Evolutionary conservation across 2,888 invertebrate genomes (phyloP), one percentile per base, ranked within the genome.

Genomic region (Agriopis marginaria): DNA sequence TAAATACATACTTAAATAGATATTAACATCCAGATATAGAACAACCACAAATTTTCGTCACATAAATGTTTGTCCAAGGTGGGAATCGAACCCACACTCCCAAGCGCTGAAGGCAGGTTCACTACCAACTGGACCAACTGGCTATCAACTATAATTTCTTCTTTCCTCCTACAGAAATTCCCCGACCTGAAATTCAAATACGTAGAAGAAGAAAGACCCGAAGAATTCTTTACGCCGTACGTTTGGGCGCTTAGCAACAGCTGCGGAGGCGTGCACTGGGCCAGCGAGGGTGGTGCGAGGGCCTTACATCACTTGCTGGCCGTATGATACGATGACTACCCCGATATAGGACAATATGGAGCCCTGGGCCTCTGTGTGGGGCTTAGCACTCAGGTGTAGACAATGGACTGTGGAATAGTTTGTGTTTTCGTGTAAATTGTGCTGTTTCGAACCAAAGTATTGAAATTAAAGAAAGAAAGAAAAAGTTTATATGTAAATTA

Each of bases 161-260:
- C 9, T 56, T 0, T 56, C 14, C 7, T 55, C 14, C 75, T 95
- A 3, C 94, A 99, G 98, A 99, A 99, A 97, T 99, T 99, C 89
- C 99, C 99, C 0, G 99, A 99, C 83, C 93, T 99, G 58, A 99
- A 99, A 91, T 99, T 99, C 94, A 98, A 99, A 77, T 99, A 99
- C 86, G 99, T 99, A 0, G 99, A 99, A 91, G 99, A 99, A 89
- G 99, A 99, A 76, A 97, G 98, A 68, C 99, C 99, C 0, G 99
- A 99, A 88, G 99, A 99, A 84, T 99, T 99, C 95, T 99, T 99
- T 94, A 98, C 99, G 77, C 99, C 99, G 0, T 99, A 99, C 89
- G 98, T 99, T 39, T 99, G 99, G 99, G 97, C 97, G 4, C 95
- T 99, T 64, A 97, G 99, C 56, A 96, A 95, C 78, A 93, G 92